Evolutionary conservation across 2,888 invertebrate species (phyloP).

Genomic region (Drosophila limbata): DNA sequence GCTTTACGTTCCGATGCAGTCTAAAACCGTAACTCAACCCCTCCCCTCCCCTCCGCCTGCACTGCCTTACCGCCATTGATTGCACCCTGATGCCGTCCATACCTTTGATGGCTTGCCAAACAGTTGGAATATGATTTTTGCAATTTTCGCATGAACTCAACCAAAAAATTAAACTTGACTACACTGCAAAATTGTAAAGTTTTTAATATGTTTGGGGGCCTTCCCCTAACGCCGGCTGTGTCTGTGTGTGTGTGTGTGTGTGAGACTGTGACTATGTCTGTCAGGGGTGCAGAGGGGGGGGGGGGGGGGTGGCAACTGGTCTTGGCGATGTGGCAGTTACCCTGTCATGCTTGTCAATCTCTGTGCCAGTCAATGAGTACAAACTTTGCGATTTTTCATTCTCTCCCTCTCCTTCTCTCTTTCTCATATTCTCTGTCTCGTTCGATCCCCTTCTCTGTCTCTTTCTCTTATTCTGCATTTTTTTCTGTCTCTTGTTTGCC

Average conservation of each 20-base stretch:
- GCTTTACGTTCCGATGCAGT: conserved; percentile 55
- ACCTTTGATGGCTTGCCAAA: conserved; percentile 79
- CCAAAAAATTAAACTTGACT: conserved; percentile 81
- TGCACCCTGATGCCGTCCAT: conserved; percentile 47
- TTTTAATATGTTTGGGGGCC: conserved; percentile 75
- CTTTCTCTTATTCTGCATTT: conserved; percentile 7
- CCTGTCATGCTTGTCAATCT: conserved; percentile 74
- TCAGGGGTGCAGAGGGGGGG: conserved; percentile 5
- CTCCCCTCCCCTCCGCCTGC: background rate
- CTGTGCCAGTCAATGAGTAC: conserved; percentile 61
- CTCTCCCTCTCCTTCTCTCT: conserved; percentile 3
- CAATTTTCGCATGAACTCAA: conserved; percentile 82
- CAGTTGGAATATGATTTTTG: conserved; percentile 81
- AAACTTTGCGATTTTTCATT: conserved; percentile 25
- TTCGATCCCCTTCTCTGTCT: background rate
- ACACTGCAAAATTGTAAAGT: conserved; percentile 77
- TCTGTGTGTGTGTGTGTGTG: background rate
- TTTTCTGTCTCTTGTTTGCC: conserved; percentile 13
- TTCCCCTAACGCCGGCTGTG: conserved; percentile 6
- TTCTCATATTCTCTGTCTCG: background rate
- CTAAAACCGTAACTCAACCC: conserved; percentile 38
- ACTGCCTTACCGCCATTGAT: conserved; percentile 1
- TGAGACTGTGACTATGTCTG: background rate
- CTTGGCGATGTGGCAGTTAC: conserved; percentile 44
- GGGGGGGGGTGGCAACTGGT: conserved; percentile 20